phyloP scores from a whole-genome alignment of 2,888 invertebrate genomes.

The Caenorhabditis sp. region DNA sequence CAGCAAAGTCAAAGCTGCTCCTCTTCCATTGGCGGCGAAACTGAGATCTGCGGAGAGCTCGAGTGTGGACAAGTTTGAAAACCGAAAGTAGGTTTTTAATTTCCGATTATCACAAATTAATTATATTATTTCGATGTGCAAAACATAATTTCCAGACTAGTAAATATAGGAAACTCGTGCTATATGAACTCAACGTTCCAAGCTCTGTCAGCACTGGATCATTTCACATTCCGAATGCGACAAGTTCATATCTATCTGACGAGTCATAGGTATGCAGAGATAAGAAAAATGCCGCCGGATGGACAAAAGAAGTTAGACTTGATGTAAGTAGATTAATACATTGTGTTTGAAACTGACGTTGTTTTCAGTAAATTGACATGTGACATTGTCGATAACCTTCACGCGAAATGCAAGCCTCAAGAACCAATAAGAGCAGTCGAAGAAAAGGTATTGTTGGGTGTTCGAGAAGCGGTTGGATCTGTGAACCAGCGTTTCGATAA shows the following conservation, averaged over 20 bases:
- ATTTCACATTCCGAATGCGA: background rate
- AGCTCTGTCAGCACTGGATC: background rate
- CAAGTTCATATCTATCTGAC: background rate
- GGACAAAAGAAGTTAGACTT: too few relatives aligned
- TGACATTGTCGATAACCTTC: background rate
- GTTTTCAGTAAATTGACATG: background rate
- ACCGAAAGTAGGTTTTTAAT: background rate
- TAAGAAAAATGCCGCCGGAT: too few relatives aligned
- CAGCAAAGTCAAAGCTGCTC: background rate
- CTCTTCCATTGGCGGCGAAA: background rate
- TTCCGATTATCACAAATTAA: too few relatives aligned
- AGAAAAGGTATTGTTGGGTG: background rate
- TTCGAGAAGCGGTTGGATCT: background rate
- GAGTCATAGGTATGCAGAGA: too few relatives aligned
- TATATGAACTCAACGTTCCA: constrained; percentile 10
- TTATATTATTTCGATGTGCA: background rate
- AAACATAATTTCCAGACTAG: background rate
- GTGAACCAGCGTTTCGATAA: background rate
- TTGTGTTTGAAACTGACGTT: background rate
- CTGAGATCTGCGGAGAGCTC: background rate
- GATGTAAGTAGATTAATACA: too few relatives aligned
- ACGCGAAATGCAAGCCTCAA: too few relatives aligned
- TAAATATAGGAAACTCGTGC: constrained; percentile 11
- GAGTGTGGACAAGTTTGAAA: background rate
- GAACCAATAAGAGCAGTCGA: background rate